Evolutionary conservation across 1,140 invertebrate genomes (phyloP), one percentile per base, ranked within the genome.

Genomic region (Mactra quadrangularis): DNA sequence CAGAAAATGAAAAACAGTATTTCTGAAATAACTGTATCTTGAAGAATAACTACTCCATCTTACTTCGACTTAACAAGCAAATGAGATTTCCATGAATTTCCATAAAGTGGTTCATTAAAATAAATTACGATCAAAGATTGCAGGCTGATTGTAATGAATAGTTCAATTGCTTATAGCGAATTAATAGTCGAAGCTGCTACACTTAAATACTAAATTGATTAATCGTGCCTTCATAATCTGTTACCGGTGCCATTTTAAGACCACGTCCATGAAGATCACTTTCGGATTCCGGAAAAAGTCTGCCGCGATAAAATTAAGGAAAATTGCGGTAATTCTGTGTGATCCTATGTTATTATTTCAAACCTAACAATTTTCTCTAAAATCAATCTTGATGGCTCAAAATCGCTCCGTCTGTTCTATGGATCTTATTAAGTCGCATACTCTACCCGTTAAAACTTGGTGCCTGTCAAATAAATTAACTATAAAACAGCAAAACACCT

Each of bases 401-500:
- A 52, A 52, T 33, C 31, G n/a, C 75, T 78, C 31, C 57, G 75
- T 78, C 75, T 78, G 75, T 59, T 27, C 75, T 47, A n/a, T n/a
- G 22, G 72, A 47, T 55, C 45, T 82, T 86, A 78, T 77, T 77
- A 76, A 27, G 38, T 66, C 35, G 72, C 77, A 41, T 76, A 82
- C 83, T 76, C 79, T 87, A 75, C 75, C 66, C 75, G 62, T 59
- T 84, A 83, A 88, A 85, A 83, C 82, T 59, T 66, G 78, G 60
- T 60, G 85, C 85, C 85, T 87, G 87, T 89, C 89, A 89, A 84
- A 90, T 90, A 90, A 89, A 90, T 89, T 87, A 87, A 87, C 84
- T 85, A 84, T 78, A 79, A 75, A 86, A 85, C 76, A 81, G 84
- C 87, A 86, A 84, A 88, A 88, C 78, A 71, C 82, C 86, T 89